Base-by-base conservation (phyloP, 2,113 vertebrate genomes). In the Alligator mississippiensis region DNA sequence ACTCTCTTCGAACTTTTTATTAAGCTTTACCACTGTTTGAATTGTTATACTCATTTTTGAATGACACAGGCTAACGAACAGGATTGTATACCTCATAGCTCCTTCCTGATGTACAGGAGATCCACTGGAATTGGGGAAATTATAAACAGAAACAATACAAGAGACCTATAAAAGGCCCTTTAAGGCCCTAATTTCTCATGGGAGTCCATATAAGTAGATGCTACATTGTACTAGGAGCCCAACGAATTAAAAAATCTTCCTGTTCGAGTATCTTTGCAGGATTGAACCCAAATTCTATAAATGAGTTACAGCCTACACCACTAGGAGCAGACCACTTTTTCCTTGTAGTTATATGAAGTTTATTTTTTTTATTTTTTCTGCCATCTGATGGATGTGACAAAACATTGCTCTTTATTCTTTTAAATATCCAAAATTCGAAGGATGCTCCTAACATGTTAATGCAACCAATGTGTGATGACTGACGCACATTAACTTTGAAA, bases 401-500 rank as follows among this genome's bases (percentile, higher is more conserved):
- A 93, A 77, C 9, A 13, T 70, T 89, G 92, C 91, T 93, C 61
- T 82, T 86, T 92, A 63, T 8, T 3, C 66, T 96, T 94, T 86
- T 84, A 86, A 76, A 92, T 88, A 82, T 95, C 80, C 47, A 47
- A 91, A 75, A 83, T 83, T 82, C 62, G 95, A 95, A 92, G 81
- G 82, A 68, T 90, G 90, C 84, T 95, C 66, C 80, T 57, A 93
- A 58, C 0, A 0, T 0, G 0, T 90, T 91, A 81, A 96, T 82
- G 59, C 58, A 82, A 91, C 84, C 93, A 82, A 85, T 94, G 87
- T 91, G 91, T 87, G 79, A 72, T 96, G 91, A 96, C 95, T 21
- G 47, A 94, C 94, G 95, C 92, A 94, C 86, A 68, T 82, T 91
- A 87, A 93, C 79, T 91, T 94, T 75, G 55, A 90, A 94, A 80